phyloP scores from a whole-genome alignment of 2,888 invertebrate species.

The Tinea semifulvella region DNA sequence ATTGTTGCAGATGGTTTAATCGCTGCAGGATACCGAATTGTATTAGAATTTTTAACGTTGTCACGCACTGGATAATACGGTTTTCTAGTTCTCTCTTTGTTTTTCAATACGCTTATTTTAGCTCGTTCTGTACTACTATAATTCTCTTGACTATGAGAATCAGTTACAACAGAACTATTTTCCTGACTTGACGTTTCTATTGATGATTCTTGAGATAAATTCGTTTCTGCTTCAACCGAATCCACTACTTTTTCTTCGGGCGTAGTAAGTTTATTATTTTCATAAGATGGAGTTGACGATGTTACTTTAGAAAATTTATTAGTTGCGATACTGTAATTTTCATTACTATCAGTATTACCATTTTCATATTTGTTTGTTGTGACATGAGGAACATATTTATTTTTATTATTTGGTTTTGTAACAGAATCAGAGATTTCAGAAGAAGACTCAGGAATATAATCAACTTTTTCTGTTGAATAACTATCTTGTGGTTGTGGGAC shows the following conservation, averaged over 20 bases:
- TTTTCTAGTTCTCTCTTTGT: slow-evolving; percentile 46
- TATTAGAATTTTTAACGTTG: slow-evolving; percentile 38
- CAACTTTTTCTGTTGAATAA: slow-evolving; percentile 6
- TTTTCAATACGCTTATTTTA: slow-evolving; percentile 33
- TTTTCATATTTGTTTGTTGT: not conserved
- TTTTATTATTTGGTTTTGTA: not conserved
- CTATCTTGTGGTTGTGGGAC: slow-evolving; percentile 5
- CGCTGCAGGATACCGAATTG: slow-evolving; percentile 36
- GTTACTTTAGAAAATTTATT: not conserved
- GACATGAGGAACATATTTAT: not conserved
- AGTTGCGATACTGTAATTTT: not conserved
- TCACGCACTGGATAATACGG: slow-evolving; percentile 40
- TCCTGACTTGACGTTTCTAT: slow-evolving; percentile 26
- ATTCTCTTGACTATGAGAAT: slow-evolving; percentile 36
- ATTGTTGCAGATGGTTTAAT: slow-evolving; percentile 34
- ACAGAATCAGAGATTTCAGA: not conserved
- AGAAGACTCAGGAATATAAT: not conserved
- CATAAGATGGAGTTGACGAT: slow-evolving; percentile 6
- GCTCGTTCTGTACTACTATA: slow-evolving; percentile 31
- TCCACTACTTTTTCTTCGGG: not conserved
- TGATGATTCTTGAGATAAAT: slow-evolving; percentile 18
- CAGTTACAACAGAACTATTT: slow-evolving; percentile 27
- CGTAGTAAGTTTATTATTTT: slow-evolving; percentile 19
- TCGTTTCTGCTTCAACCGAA: not conserved
- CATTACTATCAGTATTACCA: not conserved